These are phyloP conservation scores for Entomobrya multifasciata DNA, from an alignment of 2,888 invertebrate genomes.

Conservation along the genomic window DNA sequence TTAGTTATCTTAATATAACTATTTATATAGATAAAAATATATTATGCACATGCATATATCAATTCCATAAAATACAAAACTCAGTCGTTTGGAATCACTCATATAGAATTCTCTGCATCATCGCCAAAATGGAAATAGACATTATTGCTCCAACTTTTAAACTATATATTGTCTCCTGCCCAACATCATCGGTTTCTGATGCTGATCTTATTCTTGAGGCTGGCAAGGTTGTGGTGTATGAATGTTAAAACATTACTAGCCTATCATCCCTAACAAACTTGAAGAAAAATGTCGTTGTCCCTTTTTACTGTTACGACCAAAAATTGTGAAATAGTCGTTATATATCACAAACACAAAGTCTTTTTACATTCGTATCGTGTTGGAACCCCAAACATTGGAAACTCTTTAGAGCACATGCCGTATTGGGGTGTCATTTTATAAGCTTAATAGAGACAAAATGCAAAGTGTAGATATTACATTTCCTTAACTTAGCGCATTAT, in stretches of 20 bases:
- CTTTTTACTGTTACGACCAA: not conserved
- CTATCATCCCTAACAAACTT: constrained; percentile 3
- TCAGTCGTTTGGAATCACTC: constrained; percentile 32
- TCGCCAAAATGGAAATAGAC: constrained; percentile 39
- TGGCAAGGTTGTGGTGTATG: not conserved
- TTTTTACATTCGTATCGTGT: constrained; percentile 42
- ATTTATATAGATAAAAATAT: too few relatives aligned
- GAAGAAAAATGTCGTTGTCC: not conserved
- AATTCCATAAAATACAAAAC: constrained; percentile 21
- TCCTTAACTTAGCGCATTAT: too few relatives aligned
- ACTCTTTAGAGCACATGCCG: not conserved
- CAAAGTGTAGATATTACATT: too few relatives aligned
- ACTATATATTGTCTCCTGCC: not conserved
- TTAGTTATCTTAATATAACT: too few relatives aligned
- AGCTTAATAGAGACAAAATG: too few relatives aligned
- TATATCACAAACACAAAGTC: constrained; percentile 43
- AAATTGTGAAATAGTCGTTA: constrained; percentile 16
- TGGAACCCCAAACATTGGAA: not conserved
- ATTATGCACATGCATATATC: not conserved
- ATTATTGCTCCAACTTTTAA: not conserved
- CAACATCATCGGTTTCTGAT: too few relatives aligned
- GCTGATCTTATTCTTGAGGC: not conserved
- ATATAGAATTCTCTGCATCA: constrained; percentile 28
- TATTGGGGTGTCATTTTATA: not conserved
- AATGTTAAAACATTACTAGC: not conserved